Evolutionary conservation across 2,888 invertebrate genomes (phyloP).

Genomic region (Meandrusa payeni): DNA sequence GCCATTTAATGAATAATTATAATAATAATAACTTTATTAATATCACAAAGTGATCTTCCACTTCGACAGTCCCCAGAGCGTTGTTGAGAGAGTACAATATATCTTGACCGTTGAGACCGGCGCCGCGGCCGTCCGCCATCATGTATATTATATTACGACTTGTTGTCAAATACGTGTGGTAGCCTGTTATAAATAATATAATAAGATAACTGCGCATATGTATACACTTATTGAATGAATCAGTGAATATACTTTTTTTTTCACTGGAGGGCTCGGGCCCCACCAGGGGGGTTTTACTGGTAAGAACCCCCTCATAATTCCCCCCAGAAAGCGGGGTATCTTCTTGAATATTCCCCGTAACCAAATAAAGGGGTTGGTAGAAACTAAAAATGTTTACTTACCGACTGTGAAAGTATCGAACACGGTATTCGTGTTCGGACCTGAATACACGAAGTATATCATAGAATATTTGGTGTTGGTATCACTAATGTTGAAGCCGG

Average conservation of each 20-base stretch:
- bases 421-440: constrained; percentile 91
- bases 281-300: too few species aligned
- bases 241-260: too few species aligned
- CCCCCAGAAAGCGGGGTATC: too few species aligned
- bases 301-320: too few species aligned
- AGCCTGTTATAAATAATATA: background rate
- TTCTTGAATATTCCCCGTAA: too few species aligned
- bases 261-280: too few species aligned
- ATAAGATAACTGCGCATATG: too few species aligned
- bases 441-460: constrained; percentile 90
- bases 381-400: too few species aligned
- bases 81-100: constrained; percentile 89
- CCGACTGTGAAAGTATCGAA: constrained; percentile 84
- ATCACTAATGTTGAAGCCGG: constrained; percentile 81
- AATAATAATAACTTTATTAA: too few species aligned
- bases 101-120: constrained; percentile 89
- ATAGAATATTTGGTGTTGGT: constrained; percentile 82
- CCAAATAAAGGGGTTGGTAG: too few species aligned
- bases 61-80: constrained; percentile 90
- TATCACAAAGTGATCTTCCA: constrained; percentile 91
- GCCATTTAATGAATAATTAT: too few species aligned
- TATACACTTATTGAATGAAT: too few species aligned
- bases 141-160: constrained; percentile 88
- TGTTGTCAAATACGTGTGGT: constrained; percentile 84
- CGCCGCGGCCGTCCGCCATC: constrained; percentile 92